A percentile compares a stretch with the other conserved stretches of the same genome.
These are phyloP conservation scores for Leptinotarsa haldemani DNA, from an alignment of 2,888 invertebrate genomes.

Conservation along the genomic window DNA sequence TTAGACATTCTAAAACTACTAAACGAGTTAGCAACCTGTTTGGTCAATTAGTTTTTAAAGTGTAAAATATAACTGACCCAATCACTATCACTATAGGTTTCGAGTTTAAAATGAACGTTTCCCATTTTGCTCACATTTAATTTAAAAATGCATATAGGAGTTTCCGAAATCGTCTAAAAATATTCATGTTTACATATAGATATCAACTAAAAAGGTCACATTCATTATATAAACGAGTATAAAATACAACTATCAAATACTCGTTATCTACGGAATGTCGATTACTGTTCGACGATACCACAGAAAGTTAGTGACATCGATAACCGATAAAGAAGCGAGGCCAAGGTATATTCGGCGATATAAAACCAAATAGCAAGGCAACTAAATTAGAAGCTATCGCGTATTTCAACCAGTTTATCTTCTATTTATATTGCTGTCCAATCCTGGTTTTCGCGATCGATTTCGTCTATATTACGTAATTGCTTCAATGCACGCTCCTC, in stretches of 20 bases:
- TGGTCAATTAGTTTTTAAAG: too few species aligned
- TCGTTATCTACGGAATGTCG: conserved; percentile 3
- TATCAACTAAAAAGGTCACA: conserved; percentile 6
- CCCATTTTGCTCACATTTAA: not conserved
- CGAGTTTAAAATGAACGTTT: not conserved
- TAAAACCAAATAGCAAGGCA: too few species aligned
- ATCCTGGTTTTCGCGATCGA: conserved; percentile 9
- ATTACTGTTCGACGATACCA: conserved; percentile 2
- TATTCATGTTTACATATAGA: not conserved
- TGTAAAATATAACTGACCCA: too few species aligned
- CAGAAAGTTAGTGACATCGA: conserved; percentile 9
- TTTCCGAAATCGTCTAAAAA: not conserved
- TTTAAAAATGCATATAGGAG: not conserved
- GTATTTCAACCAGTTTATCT: conserved; percentile 1
- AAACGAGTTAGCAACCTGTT: too few species aligned
- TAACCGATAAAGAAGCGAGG: not conserved
- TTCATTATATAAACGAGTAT: conserved; percentile 10
- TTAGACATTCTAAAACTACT: too few species aligned
- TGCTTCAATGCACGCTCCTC: not conserved
- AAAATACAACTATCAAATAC: not conserved
- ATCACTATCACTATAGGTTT: not conserved
- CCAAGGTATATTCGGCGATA: too few species aligned
- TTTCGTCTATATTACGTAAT: conserved; percentile 6
- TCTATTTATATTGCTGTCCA: conserved; percentile 9
- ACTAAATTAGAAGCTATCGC: not conserved